A percentile compares a stretch with the other conserved stretches of the same genome.
Conservation (phyloP, 2,113 vertebrate genomes). For the Machaerirhynchus nigripectus region DNA sequence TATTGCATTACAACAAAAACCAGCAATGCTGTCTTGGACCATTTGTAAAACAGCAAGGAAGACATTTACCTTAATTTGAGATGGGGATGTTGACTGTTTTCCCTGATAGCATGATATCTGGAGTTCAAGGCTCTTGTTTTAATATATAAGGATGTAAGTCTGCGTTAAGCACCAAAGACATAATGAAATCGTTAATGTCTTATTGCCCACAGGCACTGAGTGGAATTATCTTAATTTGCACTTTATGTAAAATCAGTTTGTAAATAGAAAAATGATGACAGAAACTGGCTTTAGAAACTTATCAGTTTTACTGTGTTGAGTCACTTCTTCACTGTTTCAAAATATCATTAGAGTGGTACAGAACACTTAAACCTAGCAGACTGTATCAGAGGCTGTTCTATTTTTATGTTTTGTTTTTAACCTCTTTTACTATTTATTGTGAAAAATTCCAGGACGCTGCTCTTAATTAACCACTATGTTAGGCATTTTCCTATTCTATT, state of each 20-base stretch:
- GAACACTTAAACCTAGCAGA: background rate
- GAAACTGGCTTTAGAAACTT: background rate
- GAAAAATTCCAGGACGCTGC: background rate
- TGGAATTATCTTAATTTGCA: background rate
- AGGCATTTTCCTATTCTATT: background rate
- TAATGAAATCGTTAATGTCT: background rate
- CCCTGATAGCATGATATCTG: background rate
- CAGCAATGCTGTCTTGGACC: background rate
- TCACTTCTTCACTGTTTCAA: background rate
- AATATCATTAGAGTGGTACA: background rate
- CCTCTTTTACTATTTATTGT: background rate
- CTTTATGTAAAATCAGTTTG: background rate
- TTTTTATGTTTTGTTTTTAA: background rate
- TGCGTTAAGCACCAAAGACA: background rate
- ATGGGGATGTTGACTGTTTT: background rate
- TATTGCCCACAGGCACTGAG: background rate
- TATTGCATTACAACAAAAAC: background rate
- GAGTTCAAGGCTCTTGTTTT: background rate
- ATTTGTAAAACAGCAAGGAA: background rate
- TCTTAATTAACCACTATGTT: background rate
- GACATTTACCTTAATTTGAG: background rate
- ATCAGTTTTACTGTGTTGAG: background rate
- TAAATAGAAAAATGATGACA: background rate
- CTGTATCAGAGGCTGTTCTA: background rate
- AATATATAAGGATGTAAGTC: background rate